Conservation (phyloP, 1,140 invertebrate genomes). For the Drosophila bifasciata region DNA sequence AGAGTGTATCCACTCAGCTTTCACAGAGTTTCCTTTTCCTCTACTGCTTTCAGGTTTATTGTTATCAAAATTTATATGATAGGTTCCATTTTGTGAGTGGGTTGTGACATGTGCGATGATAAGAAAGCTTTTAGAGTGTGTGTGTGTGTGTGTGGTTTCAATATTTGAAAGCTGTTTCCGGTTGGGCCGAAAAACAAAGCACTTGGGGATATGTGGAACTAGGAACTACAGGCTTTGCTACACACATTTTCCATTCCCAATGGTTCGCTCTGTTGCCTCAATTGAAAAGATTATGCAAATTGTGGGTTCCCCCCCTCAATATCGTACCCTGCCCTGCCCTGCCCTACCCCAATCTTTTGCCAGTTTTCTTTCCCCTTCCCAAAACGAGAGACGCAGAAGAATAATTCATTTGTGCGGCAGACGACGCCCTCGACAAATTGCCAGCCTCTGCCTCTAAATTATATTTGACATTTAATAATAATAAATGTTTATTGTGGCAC, state of each 20-base stretch:
- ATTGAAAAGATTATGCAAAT: conserved; percentile 50
- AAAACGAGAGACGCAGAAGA: conserved; percentile 23
- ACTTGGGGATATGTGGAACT: no score
- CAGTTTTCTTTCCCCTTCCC: conserved; percentile 12
- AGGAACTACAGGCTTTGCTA: no score
- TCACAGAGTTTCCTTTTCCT: no score
- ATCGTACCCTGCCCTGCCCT: neutral
- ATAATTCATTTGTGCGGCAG: conserved; percentile 37
- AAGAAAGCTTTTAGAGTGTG: neutral
- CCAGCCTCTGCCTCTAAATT: conserved; percentile 53
- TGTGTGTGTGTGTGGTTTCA: no score
- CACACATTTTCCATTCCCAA: neutral
- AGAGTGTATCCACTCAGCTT: conserved; percentile 8
- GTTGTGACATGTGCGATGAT: neutral
- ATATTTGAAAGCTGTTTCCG: no score
- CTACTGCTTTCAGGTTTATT: neutral
- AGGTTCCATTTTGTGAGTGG: neutral
- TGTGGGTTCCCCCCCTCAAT: neutral
- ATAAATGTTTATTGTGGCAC: conserved; percentile 52
- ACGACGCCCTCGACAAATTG: conserved; percentile 52
- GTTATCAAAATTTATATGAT: conserved; percentile 30
- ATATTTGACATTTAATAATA: conserved; percentile 70
- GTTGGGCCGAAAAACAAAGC: no score
- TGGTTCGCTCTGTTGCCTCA: neutral
- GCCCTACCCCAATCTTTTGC: conserved; percentile 33